These are phyloP conservation scores for Parazoanthus swiftii DNA, from an alignment of 92 coral and sea anemone species.

Conservation along the genomic window DNA sequence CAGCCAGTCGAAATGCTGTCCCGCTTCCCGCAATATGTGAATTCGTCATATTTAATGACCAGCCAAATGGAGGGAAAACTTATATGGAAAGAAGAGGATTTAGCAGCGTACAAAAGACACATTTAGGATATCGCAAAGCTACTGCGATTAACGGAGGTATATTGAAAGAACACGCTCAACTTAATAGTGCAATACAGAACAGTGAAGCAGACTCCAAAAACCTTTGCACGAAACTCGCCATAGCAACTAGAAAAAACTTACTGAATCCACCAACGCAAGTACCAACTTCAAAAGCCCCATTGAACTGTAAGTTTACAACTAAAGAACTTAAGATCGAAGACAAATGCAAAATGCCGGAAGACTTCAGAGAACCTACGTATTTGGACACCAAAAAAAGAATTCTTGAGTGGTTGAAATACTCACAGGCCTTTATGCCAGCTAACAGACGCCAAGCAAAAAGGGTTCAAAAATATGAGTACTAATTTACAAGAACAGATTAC, in stretches of 20 bases:
- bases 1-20: conserved; percentile 18
- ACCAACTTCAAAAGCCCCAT: background rate
- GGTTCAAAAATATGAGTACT: conserved; percentile 33
- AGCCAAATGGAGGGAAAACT: background rate
- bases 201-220: background rate
- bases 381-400: conserved; percentile 66
- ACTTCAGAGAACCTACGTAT: conserved; percentile 65
- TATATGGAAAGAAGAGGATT: background rate
- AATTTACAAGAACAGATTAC: background rate
- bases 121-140: conserved; percentile 1
- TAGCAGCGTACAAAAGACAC: background rate
- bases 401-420: conserved; percentile 68
- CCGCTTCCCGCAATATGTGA: conserved; percentile 82
- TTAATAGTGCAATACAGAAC: background rate
- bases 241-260: background rate
- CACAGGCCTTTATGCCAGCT: conserved; percentile 61
- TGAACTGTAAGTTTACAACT: conserved; percentile 57
- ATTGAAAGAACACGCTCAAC: background rate
- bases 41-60: conserved; percentile 64
- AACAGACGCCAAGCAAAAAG: conserved; percentile 58
- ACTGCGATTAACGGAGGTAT: background rate
- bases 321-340: conserved; percentile 62
- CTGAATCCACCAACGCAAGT: background rate
- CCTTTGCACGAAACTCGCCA: background rate
- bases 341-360: conserved; percentile 71